These are phyloP conservation scores for Gymnoscopelus microlampas DNA, from an alignment of 2,797 vertebrate species.

Conservation along the genomic window DNA sequence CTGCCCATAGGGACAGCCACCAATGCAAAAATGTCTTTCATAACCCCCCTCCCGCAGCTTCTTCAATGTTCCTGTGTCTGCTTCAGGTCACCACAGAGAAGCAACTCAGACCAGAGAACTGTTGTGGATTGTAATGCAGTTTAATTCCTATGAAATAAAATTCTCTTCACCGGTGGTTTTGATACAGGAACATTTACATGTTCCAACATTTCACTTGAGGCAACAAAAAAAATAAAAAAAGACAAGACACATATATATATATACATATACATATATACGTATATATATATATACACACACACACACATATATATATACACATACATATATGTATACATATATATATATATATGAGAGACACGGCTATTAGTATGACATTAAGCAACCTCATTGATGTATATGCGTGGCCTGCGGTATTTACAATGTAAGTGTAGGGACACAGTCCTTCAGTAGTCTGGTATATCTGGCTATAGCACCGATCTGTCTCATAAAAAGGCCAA, in stretches of 20 bases:
- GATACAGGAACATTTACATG: constrained; percentile 53
- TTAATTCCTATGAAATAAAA: constrained; percentile 70
- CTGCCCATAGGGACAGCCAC: too few species aligned
- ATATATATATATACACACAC: too few species aligned
- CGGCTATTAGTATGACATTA: constrained; percentile 42
- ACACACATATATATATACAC: too few species aligned
- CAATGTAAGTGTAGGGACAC: constrained; percentile 54
- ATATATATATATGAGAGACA: not conserved
- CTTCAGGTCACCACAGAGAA: constrained; percentile 25
- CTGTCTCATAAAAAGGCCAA: constrained; percentile 51
- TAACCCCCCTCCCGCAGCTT: too few species aligned
- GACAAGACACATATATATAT: not conserved
- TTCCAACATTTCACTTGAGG: constrained; percentile 39
- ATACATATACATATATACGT: too few species aligned
- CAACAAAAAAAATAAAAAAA: constrained; percentile 28
- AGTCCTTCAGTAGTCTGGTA: constrained; percentile 73
- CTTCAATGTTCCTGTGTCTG: too few species aligned
- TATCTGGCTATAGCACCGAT: constrained; percentile 66
- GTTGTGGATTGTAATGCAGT: constrained; percentile 68
- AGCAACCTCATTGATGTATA: constrained; percentile 66
- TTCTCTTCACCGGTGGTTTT: constrained; percentile 48
- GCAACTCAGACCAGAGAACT: constrained; percentile 39
- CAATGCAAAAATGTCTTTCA: too few species aligned
- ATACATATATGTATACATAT: too few species aligned
- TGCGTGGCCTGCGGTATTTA: constrained; percentile 70